A percentile compares a stretch with the other conserved stretches of the same genome.
These are phyloP conservation scores for Folsomia candida DNA, from an alignment of 2,888 invertebrate species.

Conservation along the genomic window DNA sequence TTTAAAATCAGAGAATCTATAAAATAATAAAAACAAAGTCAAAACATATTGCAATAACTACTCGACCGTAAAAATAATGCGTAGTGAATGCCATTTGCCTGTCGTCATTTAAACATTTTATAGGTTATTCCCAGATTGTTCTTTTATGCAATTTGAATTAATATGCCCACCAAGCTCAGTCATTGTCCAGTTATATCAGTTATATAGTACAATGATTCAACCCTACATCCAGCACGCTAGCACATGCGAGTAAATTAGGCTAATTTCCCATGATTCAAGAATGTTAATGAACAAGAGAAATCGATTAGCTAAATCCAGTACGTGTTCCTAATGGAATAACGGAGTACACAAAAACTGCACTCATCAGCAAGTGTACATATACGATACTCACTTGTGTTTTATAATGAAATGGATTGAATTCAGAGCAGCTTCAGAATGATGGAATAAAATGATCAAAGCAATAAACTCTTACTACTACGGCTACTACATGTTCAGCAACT, in stretches of 20 bases:
- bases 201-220: no score
- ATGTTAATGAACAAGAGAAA: neutral
- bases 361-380: neutral
- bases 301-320: neutral
- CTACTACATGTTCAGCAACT: neutral
- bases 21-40: no score
- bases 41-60: no score
- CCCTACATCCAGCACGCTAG: no score
- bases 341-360: neutral
- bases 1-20: no score
- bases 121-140: no score
- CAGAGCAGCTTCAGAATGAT: neutral
- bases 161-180: neutral
- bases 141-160: neutral
- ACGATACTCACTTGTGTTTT: neutral
- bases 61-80: no score
- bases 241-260: no score
- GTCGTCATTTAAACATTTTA: no score
- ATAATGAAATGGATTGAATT: neutral
- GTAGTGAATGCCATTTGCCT: no score
- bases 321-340: neutral
- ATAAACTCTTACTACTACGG: neutral
- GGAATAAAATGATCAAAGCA: neutral
- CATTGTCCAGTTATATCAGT: no score
- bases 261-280: neutral